Evolutionary conservation across 2,888 invertebrate species (phyloP).

Genomic region (Pherbina coryleti): DNA sequence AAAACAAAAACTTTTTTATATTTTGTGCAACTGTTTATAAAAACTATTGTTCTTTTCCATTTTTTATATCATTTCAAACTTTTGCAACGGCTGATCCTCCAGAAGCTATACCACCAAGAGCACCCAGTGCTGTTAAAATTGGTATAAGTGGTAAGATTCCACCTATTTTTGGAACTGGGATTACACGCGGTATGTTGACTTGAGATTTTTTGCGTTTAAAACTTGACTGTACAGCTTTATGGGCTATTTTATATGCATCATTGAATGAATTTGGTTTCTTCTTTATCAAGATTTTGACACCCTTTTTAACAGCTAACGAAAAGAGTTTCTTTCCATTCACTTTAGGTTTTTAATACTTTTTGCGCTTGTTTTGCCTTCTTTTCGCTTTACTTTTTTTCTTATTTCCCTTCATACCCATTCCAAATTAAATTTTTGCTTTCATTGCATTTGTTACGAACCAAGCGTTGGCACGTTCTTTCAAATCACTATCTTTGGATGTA

Average conservation of each 20-base stretch:
- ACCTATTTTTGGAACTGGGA: constrained; percentile 56
- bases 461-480: constrained; percentile 37
- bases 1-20: no score
- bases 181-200: background rate
- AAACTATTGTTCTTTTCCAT: constrained; percentile 53
- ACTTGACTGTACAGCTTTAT: constrained; percentile 26
- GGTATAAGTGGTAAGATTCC: constrained; percentile 60
- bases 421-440: constrained; percentile 38
- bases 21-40: no score
- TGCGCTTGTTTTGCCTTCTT: background rate
- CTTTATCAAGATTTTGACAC: background rate
- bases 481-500: constrained; percentile 34
- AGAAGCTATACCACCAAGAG: constrained; percentile 57
- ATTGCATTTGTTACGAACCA: constrained; percentile 36
- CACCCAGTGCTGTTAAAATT: constrained; percentile 59
- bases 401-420: constrained; percentile 36
- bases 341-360: background rate
- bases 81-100: constrained; percentile 62
- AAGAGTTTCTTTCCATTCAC: no score
- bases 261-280: background rate
- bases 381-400: background rate
- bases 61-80: constrained; percentile 58
- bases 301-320: background rate
- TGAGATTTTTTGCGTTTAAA: constrained; percentile 23
- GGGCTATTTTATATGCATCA: constrained; percentile 42